Evolutionary conservation across 2,113 vertebrate species (phyloP).

Genomic region (Osmerus eperlanus): DNA sequence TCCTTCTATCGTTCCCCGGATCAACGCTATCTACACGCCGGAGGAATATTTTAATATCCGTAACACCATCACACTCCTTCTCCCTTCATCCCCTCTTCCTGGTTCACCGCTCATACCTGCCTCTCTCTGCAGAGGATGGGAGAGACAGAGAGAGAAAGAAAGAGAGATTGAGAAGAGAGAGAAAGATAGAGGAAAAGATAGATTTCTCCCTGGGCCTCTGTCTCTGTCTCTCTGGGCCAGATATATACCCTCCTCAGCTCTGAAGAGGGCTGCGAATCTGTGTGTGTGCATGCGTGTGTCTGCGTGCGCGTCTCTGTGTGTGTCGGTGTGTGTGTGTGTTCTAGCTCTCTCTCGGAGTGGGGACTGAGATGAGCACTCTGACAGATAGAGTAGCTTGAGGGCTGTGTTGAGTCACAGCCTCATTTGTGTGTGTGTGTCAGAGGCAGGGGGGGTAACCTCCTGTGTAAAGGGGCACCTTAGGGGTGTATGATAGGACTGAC

Average conservation of each 20-base stretch:
- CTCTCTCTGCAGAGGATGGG: conserved; percentile 28
- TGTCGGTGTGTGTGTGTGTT: neutral
- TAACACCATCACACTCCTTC: conserved; percentile 63
- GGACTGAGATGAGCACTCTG: conserved; percentile 4
- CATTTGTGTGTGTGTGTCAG: conserved; percentile 6
- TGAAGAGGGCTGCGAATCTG: conserved; percentile 4
- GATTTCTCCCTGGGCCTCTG: too few species aligned
- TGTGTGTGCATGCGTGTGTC: conserved; percentile 10
- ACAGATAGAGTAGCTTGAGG: conserved; percentile 7
- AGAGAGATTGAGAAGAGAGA: neutral
- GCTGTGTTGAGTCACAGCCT: neutral
- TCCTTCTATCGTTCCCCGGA: conserved; percentile 75
- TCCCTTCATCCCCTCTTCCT: conserved; percentile 2
- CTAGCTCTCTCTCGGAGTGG: too few species aligned
- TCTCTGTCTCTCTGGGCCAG: too few species aligned
- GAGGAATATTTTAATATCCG: conserved; percentile 81
- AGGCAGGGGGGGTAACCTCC: neutral
- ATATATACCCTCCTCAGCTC: too few species aligned
- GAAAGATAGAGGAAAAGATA: conserved; percentile 21
- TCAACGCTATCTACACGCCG: conserved; percentile 71
- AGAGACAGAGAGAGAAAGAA: neutral
- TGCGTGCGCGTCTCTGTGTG: conserved; percentile 4
- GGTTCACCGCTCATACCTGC: conserved; percentile 24
- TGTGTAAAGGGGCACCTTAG: conserved; percentile 17
- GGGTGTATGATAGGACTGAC: conserved; percentile 35